A percentile compares a stretch with the other conserved stretches of the same genome.
phyloP scores from a whole-genome alignment of 2,797 vertebrate genomes.

The Chlorospingus flavigularis region DNA sequence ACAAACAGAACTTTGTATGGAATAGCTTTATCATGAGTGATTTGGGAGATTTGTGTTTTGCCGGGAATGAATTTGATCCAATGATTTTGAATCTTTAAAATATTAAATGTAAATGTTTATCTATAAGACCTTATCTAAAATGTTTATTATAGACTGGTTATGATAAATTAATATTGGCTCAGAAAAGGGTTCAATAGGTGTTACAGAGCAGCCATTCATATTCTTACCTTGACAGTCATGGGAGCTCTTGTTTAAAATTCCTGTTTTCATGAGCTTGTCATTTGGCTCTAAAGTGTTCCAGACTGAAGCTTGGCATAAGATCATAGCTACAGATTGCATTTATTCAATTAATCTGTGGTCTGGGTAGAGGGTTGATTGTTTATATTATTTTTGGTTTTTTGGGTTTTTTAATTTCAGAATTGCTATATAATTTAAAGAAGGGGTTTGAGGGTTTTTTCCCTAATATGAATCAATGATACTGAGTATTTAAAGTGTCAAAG shows the following conservation, averaged over 20 bases:
- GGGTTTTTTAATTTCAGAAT: background rate
- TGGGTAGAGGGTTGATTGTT: background rate
- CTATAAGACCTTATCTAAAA: background rate
- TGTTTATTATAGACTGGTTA: background rate
- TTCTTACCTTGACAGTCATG: background rate
- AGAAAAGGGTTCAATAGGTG: background rate
- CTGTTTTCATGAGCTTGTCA: background rate
- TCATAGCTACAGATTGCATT: background rate
- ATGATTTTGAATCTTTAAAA: background rate
- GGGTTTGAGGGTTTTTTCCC: rapidly evolving
- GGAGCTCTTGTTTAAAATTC: background rate
- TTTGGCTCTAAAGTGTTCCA: background rate
- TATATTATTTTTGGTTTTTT: background rate
- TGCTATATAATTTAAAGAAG: background rate
- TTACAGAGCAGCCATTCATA: background rate
- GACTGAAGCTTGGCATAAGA: background rate
- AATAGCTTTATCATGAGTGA: background rate
- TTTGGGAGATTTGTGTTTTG: background rate
- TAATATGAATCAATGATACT: background rate
- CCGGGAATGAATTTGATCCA: background rate
- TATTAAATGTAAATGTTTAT: background rate
- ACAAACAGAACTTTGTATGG: background rate
- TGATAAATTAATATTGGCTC: background rate
- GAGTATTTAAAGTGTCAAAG: background rate
- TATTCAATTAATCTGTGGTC: background rate